Base-by-base conservation (phyloP, 2,888 invertebrate genomes). In the Parnassius glacialis region DNA sequence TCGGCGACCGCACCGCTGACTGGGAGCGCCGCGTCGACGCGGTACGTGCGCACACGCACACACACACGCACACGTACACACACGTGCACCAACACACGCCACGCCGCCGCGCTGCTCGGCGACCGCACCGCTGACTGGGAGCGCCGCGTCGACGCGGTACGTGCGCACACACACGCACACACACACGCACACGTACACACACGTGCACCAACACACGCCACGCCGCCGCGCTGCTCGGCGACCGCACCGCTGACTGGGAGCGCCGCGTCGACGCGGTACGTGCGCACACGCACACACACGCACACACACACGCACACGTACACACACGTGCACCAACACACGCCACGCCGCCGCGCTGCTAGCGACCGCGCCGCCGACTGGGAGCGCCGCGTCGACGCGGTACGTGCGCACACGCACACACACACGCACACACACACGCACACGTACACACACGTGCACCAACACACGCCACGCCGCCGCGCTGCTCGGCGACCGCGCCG, bases 21-120 rank as follows among this genome's bases (percentile, higher is more conserved):
- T 99, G 99, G 99, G 98, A 97, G 87, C 97, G 97, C 83, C 92
- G 99, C 64, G 94, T 96, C n/a, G 98, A 98, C 64, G 95, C 96
- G 68, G 97, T 98, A 82, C 92, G 94, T 71, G 45, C 10, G 10
- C 44, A 10, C 42, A 59, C n/a, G 3, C 10, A 34, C 3, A 12
- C 25, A 20, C 20, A 20, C 20, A 20, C 2, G 20, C 20, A 20
- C 20, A 20, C 20, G 2, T 20, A 20, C 20, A 20, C 20, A 20
- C 20, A 20, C 20, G 20, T 20, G 20, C 20, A 20, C 20, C 2
- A 20, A 20, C 20, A 20, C 20, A 20, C 94, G 94, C 45, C 94
- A 93, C 72, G 94, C 97, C 57, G 93, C 94, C 72, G 95, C 94
- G 3, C 92, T 94, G 50, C 93, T 99, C 59, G 94, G 95, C 2